A percentile compares a stretch with the other conserved stretches of the same genome.
Conservation (phyloP, 2,888 invertebrate genomes). For the Hyposoter dolosus region DNA sequence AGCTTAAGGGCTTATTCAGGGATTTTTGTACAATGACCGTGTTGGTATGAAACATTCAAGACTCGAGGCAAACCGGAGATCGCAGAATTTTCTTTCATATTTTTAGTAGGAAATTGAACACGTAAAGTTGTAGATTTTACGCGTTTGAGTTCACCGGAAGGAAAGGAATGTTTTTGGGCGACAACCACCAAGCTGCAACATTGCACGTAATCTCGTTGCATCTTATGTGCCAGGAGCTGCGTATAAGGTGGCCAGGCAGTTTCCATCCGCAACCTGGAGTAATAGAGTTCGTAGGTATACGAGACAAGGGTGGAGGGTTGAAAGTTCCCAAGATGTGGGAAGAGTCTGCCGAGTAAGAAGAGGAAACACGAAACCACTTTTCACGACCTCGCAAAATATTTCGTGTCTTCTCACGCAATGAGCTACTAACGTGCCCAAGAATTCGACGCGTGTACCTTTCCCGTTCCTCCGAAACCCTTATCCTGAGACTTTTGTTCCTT, state of each 20-base stretch:
- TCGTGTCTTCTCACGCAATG: slow-evolving; percentile 34
- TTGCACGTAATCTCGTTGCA: slow-evolving; percentile 53
- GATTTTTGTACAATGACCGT: neutral
- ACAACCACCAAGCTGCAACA: slow-evolving; percentile 12
- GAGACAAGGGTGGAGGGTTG: slow-evolving; percentile 38
- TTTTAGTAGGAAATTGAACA: slow-evolving; percentile 59
- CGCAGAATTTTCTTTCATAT: slow-evolving; percentile 7
- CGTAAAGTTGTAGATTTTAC: slow-evolving; percentile 53
- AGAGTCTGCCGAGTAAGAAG: slow-evolving; percentile 14
- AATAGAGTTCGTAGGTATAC: slow-evolving; percentile 43
- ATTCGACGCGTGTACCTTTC: slow-evolving; percentile 29
- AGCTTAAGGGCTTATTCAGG: neutral
- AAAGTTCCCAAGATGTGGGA: neutral
- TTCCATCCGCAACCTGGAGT: slow-evolving; percentile 17
- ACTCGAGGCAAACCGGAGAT: neutral
- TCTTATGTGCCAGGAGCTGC: slow-evolving; percentile 30
- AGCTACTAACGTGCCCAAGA: slow-evolving; percentile 27
- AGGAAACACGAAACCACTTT: slow-evolving; percentile 35
- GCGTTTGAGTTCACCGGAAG: slow-evolving; percentile 21
- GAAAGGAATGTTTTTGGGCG: slow-evolving; percentile 21
- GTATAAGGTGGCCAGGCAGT: slow-evolving; percentile 27
- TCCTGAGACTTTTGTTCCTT: neutral
- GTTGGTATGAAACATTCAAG: neutral
- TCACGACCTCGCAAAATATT: slow-evolving; percentile 15
- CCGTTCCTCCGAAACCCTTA: slow-evolving; percentile 4